These are phyloP conservation scores for Pseudomyrmex cubaensis DNA, from an alignment of 1,140 invertebrate species.

Conservation along the genomic window DNA sequence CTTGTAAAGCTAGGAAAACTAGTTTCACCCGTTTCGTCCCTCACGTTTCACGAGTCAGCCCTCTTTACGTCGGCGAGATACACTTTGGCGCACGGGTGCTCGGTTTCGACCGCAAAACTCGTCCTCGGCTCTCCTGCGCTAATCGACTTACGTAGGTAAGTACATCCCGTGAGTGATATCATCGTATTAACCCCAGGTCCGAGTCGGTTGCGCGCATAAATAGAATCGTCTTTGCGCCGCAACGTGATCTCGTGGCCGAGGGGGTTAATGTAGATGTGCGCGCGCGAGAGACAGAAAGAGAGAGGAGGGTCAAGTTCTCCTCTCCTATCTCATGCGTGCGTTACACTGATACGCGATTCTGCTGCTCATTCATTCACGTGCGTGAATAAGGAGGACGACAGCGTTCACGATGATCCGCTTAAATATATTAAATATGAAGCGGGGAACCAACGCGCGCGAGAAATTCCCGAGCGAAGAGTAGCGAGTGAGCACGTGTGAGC, in stretches of 20 bases:
- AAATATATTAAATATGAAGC: slow-evolving; percentile 29
- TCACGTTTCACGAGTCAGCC: slow-evolving; percentile 67
- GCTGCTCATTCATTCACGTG: slow-evolving; percentile 35
- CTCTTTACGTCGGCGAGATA: slow-evolving; percentile 55
- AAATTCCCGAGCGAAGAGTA: not conserved
- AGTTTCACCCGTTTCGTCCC: slow-evolving; percentile 71
- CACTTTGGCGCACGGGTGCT: slow-evolving; percentile 43
- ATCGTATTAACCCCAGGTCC: slow-evolving; percentile 77
- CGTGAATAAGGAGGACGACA: slow-evolving; percentile 37
- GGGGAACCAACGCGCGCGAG: not conserved
- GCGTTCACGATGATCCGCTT: slow-evolving; percentile 44
- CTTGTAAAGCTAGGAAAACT: slow-evolving; percentile 63
- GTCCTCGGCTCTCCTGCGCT: slow-evolving; percentile 73
- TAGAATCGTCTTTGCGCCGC: slow-evolving; percentile 78
- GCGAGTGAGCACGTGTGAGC: not conserved
- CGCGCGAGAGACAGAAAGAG: slow-evolving; percentile 27
- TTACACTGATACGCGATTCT: slow-evolving; percentile 69
- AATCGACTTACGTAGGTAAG: slow-evolving; percentile 78
- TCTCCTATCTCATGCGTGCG: slow-evolving; percentile 2
- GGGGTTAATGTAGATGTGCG: slow-evolving; percentile 71
- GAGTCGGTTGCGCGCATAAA: slow-evolving; percentile 79
- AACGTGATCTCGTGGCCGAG: slow-evolving; percentile 73
- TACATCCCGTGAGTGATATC: slow-evolving; percentile 80
- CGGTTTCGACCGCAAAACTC: slow-evolving; percentile 75
- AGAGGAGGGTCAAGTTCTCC: slow-evolving; percentile 56